Percentiles rank a stretch among this genome's conserved stretches.
These are phyloP conservation scores for Leptodactylus fuscus DNA, from an alignment of 2,113 vertebrate genomes.

Conservation along the genomic window DNA sequence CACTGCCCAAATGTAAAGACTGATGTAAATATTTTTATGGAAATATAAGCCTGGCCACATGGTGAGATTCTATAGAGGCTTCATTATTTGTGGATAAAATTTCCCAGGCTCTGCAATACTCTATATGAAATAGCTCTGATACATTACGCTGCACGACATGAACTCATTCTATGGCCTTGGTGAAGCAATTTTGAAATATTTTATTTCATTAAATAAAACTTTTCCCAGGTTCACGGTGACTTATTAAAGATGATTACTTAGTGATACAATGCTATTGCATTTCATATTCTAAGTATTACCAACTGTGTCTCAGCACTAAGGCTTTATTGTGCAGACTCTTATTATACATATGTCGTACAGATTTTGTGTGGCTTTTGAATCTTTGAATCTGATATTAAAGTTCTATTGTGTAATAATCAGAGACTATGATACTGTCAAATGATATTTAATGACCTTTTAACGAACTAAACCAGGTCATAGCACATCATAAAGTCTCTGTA, in stretches of 20 bases:
- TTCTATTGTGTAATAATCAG: constrained; percentile 43
- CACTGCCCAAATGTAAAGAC: constrained; percentile 40
- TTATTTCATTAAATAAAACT: constrained; percentile 43
- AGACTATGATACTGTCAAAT: constrained; percentile 43
- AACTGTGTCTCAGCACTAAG: constrained; percentile 1
- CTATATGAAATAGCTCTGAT: constrained; percentile 25
- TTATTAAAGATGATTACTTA: constrained; percentile 31
- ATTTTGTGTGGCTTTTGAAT: constrained; percentile 42
- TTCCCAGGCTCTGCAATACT: constrained; percentile 44
- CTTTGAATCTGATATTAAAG: constrained; percentile 49
- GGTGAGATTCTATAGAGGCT: constrained; percentile 47
- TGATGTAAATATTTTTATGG: constrained; percentile 56
- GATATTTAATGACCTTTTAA: constrained; percentile 54
- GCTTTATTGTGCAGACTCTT: not conserved
- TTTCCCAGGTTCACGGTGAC: constrained; percentile 11
- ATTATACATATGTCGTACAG: constrained; percentile 20
- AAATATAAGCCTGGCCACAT: constrained; percentile 52
- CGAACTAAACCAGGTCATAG: constrained; percentile 39
- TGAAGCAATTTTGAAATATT: constrained; percentile 14
- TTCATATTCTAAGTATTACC: constrained; percentile 33
- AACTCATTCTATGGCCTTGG: constrained; percentile 17
- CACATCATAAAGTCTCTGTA: constrained; percentile 49
- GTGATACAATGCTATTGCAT: constrained; percentile 38
- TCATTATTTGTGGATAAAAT: constrained; percentile 48
- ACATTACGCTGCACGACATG: not conserved